These are phyloP conservation scores for Nycticorax nycticorax DNA, from an alignment of 2,113 vertebrate species.

Conservation along the genomic window DNA sequence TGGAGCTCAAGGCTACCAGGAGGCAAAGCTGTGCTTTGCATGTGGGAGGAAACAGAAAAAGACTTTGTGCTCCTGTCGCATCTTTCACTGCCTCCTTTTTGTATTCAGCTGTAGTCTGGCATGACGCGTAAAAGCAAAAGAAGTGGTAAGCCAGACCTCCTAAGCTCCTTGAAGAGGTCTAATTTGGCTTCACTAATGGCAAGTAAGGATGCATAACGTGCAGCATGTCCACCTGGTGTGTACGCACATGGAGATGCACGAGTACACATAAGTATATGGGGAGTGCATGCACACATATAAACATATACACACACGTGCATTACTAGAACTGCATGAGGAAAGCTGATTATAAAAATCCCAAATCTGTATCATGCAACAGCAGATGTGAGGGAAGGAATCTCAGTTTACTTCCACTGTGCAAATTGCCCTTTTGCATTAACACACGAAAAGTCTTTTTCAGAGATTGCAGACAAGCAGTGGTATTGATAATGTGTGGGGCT, in stretches of 20 bases:
- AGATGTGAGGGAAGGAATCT: neutral
- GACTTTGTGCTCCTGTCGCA: neutral
- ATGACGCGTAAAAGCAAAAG: neutral
- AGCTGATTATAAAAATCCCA: neutral
- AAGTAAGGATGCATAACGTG: neutral
- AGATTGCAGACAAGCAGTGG: neutral
- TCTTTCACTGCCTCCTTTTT: neutral
- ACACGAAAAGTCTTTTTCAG: neutral
- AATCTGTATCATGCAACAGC: neutral
- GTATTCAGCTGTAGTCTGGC: neutral
- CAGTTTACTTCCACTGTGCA: neutral
- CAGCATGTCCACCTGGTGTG: neutral
- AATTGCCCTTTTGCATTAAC: neutral
- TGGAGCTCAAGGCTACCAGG: neutral
- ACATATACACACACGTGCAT: fast-evolving
- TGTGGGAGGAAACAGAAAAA: neutral
- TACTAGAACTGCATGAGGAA: neutral
- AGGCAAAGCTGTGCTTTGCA: neutral
- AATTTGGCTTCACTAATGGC: neutral
- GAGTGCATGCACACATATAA: neutral
- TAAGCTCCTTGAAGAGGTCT: neutral
- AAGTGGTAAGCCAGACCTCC: neutral
- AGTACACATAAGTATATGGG: fast-evolving
- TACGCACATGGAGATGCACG: neutral
- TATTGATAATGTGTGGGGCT: fast-evolving